A percentile compares a stretch with the other conserved stretches of the same genome.
phyloP scores from a whole-genome alignment of 2,888 invertebrate species.

The Enchytraeus crypticus region DNA sequence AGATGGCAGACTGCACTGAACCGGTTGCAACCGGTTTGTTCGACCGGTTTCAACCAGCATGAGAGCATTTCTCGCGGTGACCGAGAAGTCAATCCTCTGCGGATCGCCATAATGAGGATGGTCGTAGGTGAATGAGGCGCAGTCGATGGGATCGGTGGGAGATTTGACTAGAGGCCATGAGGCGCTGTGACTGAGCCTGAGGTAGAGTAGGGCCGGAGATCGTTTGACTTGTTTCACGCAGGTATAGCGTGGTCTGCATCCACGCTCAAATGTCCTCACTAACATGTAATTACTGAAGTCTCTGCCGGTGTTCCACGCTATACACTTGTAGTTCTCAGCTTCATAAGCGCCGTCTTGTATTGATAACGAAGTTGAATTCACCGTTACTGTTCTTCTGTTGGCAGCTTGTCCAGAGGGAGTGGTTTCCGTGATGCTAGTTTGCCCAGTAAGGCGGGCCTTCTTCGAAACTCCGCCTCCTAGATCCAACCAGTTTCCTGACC shows the following conservation, averaged over 20 bases:
- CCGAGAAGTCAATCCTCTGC: neutral
- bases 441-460: neutral
- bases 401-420: neutral
- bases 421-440: slow-evolving; percentile 5
- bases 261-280: slow-evolving; percentile 15
- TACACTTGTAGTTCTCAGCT: neutral
- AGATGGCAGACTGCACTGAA: neutral
- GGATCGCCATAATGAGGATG: neutral
- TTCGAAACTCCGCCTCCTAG: neutral
- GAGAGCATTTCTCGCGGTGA: neutral
- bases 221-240: slow-evolving; percentile 13
- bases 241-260: slow-evolving; percentile 21
- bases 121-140: neutral
- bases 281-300: slow-evolving; percentile 11
- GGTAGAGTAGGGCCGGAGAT: slow-evolving; percentile 6
- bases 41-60: neutral
- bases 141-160: slow-evolving; percentile 11
- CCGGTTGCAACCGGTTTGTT: neutral
- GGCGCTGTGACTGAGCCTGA: slow-evolving; percentile 10
- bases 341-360: slow-evolving; percentile 9
- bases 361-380: slow-evolving; percentile 7
- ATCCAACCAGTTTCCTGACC: slow-evolving; percentile 16
- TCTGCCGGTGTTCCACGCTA: neutral
- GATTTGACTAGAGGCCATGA: slow-evolving; percentile 16
- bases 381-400: neutral